These are phyloP conservation scores for Rhea americana DNA, from an alignment of 2,113 vertebrate species.

Conservation along the genomic window DNA sequence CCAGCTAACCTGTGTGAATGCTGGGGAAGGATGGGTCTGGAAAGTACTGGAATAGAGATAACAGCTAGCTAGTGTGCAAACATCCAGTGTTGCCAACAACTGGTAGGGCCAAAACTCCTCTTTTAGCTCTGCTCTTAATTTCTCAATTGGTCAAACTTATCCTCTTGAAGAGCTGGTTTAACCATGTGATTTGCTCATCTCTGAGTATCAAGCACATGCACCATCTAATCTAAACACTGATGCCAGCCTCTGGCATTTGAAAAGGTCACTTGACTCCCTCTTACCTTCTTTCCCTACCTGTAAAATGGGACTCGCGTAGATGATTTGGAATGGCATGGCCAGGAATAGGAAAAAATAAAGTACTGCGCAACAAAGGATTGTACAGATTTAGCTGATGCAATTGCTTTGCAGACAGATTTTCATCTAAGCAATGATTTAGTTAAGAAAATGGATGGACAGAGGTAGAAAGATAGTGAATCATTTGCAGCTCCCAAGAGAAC, in stretches of 20 bases:
- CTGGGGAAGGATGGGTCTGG: neutral
- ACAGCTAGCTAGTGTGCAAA: neutral
- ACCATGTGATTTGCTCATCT: neutral
- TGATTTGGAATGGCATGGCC: neutral
- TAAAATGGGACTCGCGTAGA: neutral
- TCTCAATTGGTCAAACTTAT: neutral
- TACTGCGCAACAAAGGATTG: neutral
- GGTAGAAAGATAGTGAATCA: neutral
- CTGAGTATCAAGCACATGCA: neutral
- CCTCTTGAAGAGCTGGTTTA: neutral
- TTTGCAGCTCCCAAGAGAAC: neutral
- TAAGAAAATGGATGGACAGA: neutral
- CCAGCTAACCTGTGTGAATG: neutral
- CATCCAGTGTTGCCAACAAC: neutral
- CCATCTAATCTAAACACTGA: neutral
- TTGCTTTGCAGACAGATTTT: neutral
- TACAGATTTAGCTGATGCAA: neutral
- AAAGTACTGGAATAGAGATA: neutral
- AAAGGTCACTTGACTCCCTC: neutral
- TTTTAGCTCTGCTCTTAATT: neutral
- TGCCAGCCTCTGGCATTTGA: neutral
- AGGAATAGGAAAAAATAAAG: neutral
- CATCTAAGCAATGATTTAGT: neutral
- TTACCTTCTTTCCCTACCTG: neutral
- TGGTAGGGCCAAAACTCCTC: neutral